Evolutionary conservation across 92 coral and sea anemone species (phyloP), one percentile per base, ranked within the genome.

Genomic region (Diadumene lineata): DNA sequence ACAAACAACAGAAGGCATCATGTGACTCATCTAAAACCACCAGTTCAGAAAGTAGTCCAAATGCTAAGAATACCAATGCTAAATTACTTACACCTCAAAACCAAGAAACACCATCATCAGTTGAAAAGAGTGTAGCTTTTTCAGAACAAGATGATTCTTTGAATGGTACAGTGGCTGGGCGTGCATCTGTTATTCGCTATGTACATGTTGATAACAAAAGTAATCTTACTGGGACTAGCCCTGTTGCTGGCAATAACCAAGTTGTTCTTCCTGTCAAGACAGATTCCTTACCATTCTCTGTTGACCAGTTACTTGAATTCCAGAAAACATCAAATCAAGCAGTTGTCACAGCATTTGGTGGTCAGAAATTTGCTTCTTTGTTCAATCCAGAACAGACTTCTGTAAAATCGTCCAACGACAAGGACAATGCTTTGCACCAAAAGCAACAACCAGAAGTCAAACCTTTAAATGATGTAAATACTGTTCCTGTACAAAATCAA

Each of bases 321-420:
- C 82, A 78, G 60, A 68, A 78, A 57, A 78, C 82, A 24, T 78
- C 82, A 1, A 75, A 75, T 34, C 82, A 78, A 25, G 82, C 29
- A 26, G 82, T 75, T 6, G 64, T 78, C 0, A 78, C 67, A 68
- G 56, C 68, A 28, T 66, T 78, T 38, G 66, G 68, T n/a, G 69
- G 38, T n/a, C 33, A 57, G 25, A 30, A 56, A n/a, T n/a, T n/a
- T n/a, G n/a, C n/a, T n/a, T n/a, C n/a, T n/a, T n/a, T n/a, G n/a
- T n/a, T n/a, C n/a, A n/a, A n/a, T n/a, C n/a, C n/a, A n/a, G n/a
- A n/a, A n/a, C n/a, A n/a, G n/a, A n/a, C n/a, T n/a, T n/a, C n/a
- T n/a, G n/a, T n/a, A n/a, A n/a, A n/a, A n/a, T n/a, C n/a, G n/a
- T n/a, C n/a, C n/a, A n/a, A n/a, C n/a, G n/a, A n/a, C n/a, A n/a